Conservation (phyloP, 2,888 invertebrate genomes). For the Troides aeacus region DNA sequence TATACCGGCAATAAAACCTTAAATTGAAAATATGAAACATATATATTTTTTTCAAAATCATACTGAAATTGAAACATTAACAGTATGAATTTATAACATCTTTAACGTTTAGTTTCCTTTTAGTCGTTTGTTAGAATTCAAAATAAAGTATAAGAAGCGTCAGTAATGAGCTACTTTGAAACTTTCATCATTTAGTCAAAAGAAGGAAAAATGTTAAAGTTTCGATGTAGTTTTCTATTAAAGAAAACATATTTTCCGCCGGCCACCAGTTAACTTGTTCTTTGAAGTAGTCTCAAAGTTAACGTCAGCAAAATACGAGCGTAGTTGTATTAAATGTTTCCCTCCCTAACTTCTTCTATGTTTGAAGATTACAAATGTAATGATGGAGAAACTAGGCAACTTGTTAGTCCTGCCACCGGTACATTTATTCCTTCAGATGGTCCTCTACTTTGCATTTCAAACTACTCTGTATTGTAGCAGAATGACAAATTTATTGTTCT, state of each 20-base stretch:
- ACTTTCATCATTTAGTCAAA: constrained; percentile 30
- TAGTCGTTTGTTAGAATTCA: constrained; percentile 17
- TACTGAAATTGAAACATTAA: neutral
- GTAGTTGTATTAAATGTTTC: constrained; percentile 26
- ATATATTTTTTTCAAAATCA: no score
- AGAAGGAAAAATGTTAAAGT: constrained; percentile 27
- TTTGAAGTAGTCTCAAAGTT: constrained; percentile 24
- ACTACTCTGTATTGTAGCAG: constrained; percentile 4
- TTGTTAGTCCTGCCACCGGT: neutral
- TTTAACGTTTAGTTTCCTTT: constrained; percentile 13
- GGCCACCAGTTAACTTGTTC: constrained; percentile 28
- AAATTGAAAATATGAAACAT: no score
- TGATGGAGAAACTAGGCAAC: constrained; percentile 10
- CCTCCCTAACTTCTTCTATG: constrained; percentile 15
- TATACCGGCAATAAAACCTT: no score
- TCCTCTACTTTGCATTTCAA: neutral
- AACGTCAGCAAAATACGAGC: constrained; percentile 20
- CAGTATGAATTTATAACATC: neutral
- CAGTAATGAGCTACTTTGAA: constrained; percentile 28
- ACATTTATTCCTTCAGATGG: constrained; percentile 8
- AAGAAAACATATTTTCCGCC: constrained; percentile 27
- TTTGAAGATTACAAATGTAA: constrained; percentile 25
- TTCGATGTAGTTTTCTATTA: constrained; percentile 30
- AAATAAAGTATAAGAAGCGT: constrained; percentile 24
- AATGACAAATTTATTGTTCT: neutral